Evolutionary conservation across 1,140 invertebrate species (phyloP).

Genomic region (Sarcophaga bullata): DNA sequence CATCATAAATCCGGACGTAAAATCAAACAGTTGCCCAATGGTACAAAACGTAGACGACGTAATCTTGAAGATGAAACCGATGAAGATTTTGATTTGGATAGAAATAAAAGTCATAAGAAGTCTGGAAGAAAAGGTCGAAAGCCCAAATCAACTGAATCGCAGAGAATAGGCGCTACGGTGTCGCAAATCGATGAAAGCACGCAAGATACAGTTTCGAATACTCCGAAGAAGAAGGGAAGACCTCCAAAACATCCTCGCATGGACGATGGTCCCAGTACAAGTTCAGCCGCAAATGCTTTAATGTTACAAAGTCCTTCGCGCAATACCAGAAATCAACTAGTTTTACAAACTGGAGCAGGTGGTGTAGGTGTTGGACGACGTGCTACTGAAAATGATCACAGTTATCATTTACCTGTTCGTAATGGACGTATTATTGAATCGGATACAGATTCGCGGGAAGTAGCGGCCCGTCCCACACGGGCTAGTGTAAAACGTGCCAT

Average conservation of each 20-base stretch:
- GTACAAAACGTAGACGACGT: constrained; percentile 15
- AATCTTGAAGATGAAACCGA: constrained; percentile 39
- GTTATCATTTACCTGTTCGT: constrained; percentile 61
- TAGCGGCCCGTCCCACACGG: constrained; percentile 54
- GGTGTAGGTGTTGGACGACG: constrained; percentile 42
- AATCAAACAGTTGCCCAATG: not conserved
- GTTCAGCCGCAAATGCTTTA: constrained; percentile 52
- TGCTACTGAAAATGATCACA: constrained; percentile 61
- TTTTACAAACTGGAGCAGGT: constrained; percentile 28
- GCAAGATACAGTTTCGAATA: constrained; percentile 54
- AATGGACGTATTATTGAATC: constrained; percentile 60
- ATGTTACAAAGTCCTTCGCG: constrained; percentile 54
- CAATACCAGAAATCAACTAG: constrained; percentile 54
- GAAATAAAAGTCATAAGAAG: constrained; percentile 30
- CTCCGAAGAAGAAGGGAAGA: constrained; percentile 53
- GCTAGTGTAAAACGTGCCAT: constrained; percentile 58
- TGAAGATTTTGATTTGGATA: constrained; percentile 34
- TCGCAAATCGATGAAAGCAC: constrained; percentile 61
- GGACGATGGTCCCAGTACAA: constrained; percentile 14
- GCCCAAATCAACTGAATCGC: not conserved
- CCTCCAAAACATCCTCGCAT: constrained; percentile 36
- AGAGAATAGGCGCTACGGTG: not conserved
- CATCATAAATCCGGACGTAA: constrained; percentile 29
- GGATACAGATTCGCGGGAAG: constrained; percentile 58
- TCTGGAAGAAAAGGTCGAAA: constrained; percentile 22